Evolutionary conservation across 1,140 invertebrate species (phyloP).

Genomic region (Brachionus asplanchnoidis): DNA sequence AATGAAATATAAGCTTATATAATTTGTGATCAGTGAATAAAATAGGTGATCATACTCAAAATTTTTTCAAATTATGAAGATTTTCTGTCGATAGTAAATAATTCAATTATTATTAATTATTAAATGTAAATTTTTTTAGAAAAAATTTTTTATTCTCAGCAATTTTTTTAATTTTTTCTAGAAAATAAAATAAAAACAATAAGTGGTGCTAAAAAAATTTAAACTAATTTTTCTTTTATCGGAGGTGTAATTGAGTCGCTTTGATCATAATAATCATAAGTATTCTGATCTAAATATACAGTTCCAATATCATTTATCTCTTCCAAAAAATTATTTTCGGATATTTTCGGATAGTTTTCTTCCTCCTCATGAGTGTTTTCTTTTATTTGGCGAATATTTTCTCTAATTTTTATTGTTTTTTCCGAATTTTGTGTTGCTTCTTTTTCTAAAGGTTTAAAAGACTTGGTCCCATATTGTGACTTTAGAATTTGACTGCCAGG

Average conservation of each 20-base stretch:
- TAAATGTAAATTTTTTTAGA: too few species aligned
- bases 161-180: too few species aligned
- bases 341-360: background rate
- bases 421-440: background rate
- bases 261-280: conserved; percentile 16
- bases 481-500: background rate
- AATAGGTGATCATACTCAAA: too few species aligned
- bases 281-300: background rate
- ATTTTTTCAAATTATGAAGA: too few species aligned
- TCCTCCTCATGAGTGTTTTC: background rate
- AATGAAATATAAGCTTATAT: too few species aligned
- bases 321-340: background rate
- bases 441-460: background rate
- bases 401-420: background rate
- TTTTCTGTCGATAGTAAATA: too few species aligned
- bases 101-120: too few species aligned
- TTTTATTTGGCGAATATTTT: background rate
- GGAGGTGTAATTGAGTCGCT: background rate
- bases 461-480: background rate
- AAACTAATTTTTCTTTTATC: conserved; percentile 2
- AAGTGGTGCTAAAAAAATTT: background rate
- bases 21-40: too few species aligned
- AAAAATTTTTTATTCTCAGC: too few species aligned
- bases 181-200: background rate
- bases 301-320: background rate